Evolutionary conservation across 92 coral and sea anemone species (phyloP).

Genomic region (Porites divaricata): DNA sequence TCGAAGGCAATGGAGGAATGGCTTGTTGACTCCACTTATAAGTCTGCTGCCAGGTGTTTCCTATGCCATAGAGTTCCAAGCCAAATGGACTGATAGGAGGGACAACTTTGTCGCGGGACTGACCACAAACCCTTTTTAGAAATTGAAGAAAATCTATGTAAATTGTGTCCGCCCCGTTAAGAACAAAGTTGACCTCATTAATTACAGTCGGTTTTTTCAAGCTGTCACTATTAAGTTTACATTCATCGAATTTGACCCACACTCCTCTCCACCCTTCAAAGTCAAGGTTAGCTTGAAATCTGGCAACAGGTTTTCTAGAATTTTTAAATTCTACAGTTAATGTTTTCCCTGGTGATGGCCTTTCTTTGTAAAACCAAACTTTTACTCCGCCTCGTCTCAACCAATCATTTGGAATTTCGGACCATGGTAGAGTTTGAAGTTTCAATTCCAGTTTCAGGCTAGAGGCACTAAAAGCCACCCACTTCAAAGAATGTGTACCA

Average conservation of each 20-base stretch:
- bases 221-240: not conserved
- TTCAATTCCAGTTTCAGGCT: not conserved
- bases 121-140: constrained; percentile 15
- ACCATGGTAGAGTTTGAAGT: not conserved
- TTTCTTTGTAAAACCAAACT: constrained; percentile 66
- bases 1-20: constrained; percentile 3
- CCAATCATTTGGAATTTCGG: not conserved
- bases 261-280: constrained; percentile 69
- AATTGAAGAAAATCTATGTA: constrained; percentile 61
- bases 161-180: constrained; percentile 25
- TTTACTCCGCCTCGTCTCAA: constrained; percentile 53
- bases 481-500: constrained; percentile 24
- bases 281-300: constrained; percentile 25
- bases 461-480: constrained; percentile 22
- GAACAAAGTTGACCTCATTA: constrained; percentile 6
- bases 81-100: constrained; percentile 62
- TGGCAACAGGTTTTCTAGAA: not conserved
- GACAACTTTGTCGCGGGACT: constrained; percentile 71
- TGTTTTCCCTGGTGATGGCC: not conserved
- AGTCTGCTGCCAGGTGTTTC: constrained; percentile 55
- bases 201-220: not conserved
- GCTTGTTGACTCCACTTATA: constrained; percentile 58
- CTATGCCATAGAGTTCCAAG: constrained; percentile 10
- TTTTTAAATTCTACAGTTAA: constrained; percentile 5
- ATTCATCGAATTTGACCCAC: constrained; percentile 61